Conservation (phyloP, 92 coral and sea anemone species). For the Actinernus sp. region DNA sequence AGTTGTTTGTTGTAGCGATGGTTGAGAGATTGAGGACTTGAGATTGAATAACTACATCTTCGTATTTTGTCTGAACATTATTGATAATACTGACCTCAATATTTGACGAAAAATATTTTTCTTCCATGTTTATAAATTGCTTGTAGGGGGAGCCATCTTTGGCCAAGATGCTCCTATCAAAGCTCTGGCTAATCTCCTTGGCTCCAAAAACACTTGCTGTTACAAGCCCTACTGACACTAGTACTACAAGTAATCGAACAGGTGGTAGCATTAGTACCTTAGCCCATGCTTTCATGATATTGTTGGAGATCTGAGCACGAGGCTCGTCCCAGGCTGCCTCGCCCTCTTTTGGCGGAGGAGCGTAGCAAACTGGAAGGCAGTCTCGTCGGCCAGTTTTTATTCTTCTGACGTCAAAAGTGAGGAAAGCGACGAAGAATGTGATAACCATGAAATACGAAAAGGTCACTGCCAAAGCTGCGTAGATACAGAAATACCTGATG, state of each 20-base stretch:
- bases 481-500: constrained; percentile 81
- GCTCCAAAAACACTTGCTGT: constrained; percentile 79
- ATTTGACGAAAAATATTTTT: constrained; percentile 59
- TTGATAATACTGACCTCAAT: constrained; percentile 65
- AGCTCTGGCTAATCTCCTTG: constrained; percentile 64
- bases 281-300: constrained; percentile 65
- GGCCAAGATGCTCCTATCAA: constrained; percentile 74
- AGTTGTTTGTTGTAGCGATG: constrained; percentile 48
- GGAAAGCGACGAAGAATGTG: constrained; percentile 86
- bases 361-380: constrained; percentile 72
- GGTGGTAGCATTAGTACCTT: constrained; percentile 47
- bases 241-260: constrained; percentile 46
- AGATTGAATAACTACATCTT: constrained; percentile 23
- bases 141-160: constrained; percentile 77
- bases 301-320: constrained; percentile 49
- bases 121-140: constrained; percentile 56
- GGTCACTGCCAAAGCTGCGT: constrained; percentile 77
- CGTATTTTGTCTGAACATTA: constrained; percentile 40
- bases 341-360: constrained; percentile 42
- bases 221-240: constrained; percentile 53
- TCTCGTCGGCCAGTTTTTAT: constrained; percentile 83
- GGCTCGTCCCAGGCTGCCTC: constrained; percentile 74
- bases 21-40: constrained; percentile 53
- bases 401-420: constrained; percentile 73
- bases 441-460: constrained; percentile 76